Evolutionary conservation across 1,140 invertebrate genomes (phyloP), one percentile per base, ranked within the genome.

Genomic region (Stenopsyche tienmushanensis): DNA sequence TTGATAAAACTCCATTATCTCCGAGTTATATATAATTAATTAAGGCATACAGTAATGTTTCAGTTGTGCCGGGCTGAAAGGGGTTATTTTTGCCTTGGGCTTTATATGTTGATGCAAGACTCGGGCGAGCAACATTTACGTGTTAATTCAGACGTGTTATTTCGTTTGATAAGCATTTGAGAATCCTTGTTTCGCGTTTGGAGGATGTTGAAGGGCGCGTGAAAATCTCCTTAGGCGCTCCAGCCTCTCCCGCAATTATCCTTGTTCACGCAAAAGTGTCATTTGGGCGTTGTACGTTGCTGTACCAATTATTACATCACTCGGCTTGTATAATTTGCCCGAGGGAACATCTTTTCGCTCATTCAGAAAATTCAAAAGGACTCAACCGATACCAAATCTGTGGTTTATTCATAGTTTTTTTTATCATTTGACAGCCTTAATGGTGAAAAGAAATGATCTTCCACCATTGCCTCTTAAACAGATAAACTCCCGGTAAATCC

Each of bases 231-330:
- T 49, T 17, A 13, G 21, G 21, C 47, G 2, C 13, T 42, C 18
- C 41, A 42, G 15, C 21, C 47, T 21, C 17, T 23, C 15, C 3
- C 10, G 47, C 47, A 49, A 49, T 49, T 49, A 49, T 49, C 47
- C 41, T 21, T 18, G 15, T 49, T 49, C 47, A 49, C 47, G 47
- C 47, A 49, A 1, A 49, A 49, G 47, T 49, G 47, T 49, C 47
- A 18, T 49, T 49, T 21, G 47, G 21, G 47, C 15, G 21, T 13
- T 20, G 17, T 18, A 17, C 44, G 34, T 17, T 9, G 18, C 41
- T 9, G 41, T 20, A 10, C 44, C 47, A 49, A 49, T 49, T 49
- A 49, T 49, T 49, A 20, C 47, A 49, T 3, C 15, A 21, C 47
- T 21, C 17, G 1, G 15, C 29, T 13, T 34, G 29, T 34, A 34